A percentile compares a stretch with the other conserved stretches of the same genome.
Evolutionary conservation across 2,888 invertebrate species (phyloP).

Genomic region (Acronicta psi): DNA sequence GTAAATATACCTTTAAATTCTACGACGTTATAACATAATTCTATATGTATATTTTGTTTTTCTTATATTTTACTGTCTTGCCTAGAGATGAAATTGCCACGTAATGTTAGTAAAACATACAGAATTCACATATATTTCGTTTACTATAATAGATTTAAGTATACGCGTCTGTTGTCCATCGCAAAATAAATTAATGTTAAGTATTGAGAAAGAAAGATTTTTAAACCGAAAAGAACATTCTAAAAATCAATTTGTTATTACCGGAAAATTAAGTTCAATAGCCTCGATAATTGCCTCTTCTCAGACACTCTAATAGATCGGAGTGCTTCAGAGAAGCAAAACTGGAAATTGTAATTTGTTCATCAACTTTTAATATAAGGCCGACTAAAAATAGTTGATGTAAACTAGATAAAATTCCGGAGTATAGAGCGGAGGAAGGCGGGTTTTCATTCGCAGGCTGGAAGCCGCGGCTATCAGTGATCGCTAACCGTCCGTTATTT

Average conservation of each 20-base stretch:
- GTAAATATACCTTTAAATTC: too few species aligned
- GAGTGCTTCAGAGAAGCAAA: slow-evolving; percentile 15
- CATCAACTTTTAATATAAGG: slow-evolving; percentile 70
- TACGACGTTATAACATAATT: too few species aligned
- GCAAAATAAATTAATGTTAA: not conserved
- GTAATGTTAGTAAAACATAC: not conserved
- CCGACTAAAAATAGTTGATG: slow-evolving; percentile 76
- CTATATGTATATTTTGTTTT: too few species aligned
- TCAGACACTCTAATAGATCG: slow-evolving; percentile 20
- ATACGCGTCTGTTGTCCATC: not conserved
- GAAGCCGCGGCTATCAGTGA: slow-evolving; percentile 69
- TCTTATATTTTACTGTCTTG: slow-evolving; percentile 15
- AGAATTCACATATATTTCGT: not conserved
- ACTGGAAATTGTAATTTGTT: slow-evolving; percentile 58
- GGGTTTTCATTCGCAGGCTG: slow-evolving; percentile 55
- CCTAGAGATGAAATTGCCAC: slow-evolving; percentile 9
- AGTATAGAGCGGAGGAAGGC: slow-evolving; percentile 68
- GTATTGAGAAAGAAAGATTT: too few species aligned
- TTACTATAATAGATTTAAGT: not conserved
- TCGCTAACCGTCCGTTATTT: slow-evolving; percentile 55
- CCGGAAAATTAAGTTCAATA: slow-evolving; percentile 56
- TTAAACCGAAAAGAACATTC: not conserved
- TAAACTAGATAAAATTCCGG: slow-evolving; percentile 80
- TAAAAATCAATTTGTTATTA: slow-evolving; percentile 21
- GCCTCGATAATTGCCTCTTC: slow-evolving; percentile 43